Evolutionary conservation across 2,888 invertebrate genomes (phyloP).

Genomic region (Idaea biselata): DNA sequence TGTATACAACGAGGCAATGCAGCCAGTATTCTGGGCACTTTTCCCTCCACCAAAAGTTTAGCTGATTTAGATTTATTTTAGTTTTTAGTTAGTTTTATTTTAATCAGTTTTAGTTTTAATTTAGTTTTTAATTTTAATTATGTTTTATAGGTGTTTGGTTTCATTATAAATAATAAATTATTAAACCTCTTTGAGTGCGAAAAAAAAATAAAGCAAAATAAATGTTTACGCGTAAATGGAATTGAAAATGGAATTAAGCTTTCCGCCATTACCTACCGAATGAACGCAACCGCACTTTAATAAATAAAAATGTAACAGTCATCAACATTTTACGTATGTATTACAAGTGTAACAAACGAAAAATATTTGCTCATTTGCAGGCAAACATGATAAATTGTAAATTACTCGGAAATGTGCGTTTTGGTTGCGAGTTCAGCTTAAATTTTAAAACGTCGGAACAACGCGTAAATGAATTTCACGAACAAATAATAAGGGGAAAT

Average conservation of each 20-base stretch:
- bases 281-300: slow-evolving; percentile 55
- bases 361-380: slow-evolving; percentile 76
- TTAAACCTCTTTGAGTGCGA: too few relatives aligned
- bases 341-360: slow-evolving; percentile 69
- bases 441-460: slow-evolving; percentile 70
- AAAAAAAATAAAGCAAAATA: slow-evolving; percentile 4
- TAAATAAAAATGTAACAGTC: slow-evolving; percentile 46
- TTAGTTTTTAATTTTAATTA: too few relatives aligned
- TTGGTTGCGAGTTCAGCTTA: slow-evolving; percentile 56
- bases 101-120: too few relatives aligned
- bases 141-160: too few relatives aligned
- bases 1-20: too few relatives aligned
- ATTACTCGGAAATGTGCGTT: slow-evolving; percentile 75
- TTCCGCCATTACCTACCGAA: slow-evolving; percentile 38
- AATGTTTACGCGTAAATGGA: slow-evolving; percentile 22
- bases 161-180: too few relatives aligned
- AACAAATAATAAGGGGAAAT: slow-evolving; percentile 77
- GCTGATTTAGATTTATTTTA: too few relatives aligned
- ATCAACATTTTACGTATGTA: slow-evolving; percentile 60
- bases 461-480: slow-evolving; percentile 69
- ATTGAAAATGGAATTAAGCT: slow-evolving; percentile 39
- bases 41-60: too few relatives aligned
- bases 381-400: slow-evolving; percentile 77
- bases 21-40: too few relatives aligned
- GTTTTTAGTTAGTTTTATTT: too few relatives aligned